A percentile compares a stretch with the other conserved stretches of the same genome.
phyloP scores from a whole-genome alignment of 2,113 vertebrate species.

The Ctenomys sociabilis region DNA sequence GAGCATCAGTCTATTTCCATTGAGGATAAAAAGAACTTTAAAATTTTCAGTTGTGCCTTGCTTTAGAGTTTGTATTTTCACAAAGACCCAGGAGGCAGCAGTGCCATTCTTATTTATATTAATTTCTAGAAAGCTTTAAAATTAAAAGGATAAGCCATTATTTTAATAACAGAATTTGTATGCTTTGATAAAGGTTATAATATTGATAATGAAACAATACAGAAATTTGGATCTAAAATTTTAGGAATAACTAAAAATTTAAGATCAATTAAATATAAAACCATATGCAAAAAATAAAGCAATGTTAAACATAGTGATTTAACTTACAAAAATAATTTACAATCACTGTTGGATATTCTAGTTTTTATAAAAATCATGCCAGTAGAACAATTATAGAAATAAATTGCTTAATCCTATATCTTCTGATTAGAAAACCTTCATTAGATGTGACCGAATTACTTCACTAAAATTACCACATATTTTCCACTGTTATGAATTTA shows the following conservation, averaged over 20 bases:
- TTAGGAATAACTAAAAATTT: background rate
- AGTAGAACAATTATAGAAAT: background rate
- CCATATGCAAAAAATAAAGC: background rate
- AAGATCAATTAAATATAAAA: conserved; percentile 34
- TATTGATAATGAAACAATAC: background rate
- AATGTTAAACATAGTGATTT: background rate
- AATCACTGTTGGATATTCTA: background rate
- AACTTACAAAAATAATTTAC: background rate
- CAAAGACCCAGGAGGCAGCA: background rate
- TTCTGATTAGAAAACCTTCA: background rate
- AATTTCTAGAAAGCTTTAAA: background rate
- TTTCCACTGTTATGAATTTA: background rate
- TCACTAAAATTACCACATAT: background rate
- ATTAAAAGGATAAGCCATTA: background rate
- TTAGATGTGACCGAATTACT: background rate
- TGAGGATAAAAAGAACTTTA: conserved; percentile 65
- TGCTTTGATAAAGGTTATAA: background rate
- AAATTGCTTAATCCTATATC: background rate
- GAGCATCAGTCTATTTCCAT: conserved; percentile 47
- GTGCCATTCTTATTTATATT: background rate
- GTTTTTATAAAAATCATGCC: background rate
- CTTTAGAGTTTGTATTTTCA: conserved; percentile 30
- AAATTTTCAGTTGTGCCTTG: conserved; percentile 37
- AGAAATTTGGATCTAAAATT: conserved; percentile 41
- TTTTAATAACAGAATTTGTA: conserved; percentile 8